Base-by-base conservation (phyloP, 2,797 vertebrate genomes). In the Chloroceryle amazona region DNA sequence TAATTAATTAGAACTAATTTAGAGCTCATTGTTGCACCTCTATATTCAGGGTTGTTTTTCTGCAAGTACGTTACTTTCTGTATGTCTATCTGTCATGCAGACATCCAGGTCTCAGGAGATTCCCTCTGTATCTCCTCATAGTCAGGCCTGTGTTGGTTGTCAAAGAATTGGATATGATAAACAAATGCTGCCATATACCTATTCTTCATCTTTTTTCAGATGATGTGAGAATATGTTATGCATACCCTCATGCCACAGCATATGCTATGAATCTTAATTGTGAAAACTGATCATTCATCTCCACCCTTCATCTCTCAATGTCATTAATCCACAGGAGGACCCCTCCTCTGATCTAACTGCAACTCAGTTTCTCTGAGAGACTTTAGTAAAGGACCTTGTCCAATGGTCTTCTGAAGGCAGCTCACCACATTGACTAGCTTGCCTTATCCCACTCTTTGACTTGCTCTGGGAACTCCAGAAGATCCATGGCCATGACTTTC, bases 1-100 rank as follows among this genome's bases (percentile, higher is more conserved):
- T 67, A 78, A 33, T 82, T 80, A 85, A 74, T 91, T 89, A 49
- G 22, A 78, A 51, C 42, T 86, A 47, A 81, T 91, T 89, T 83
- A 83, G 81, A 89, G 73, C 8, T 42, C 17, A 12, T 26, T 41
- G 63, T 41, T 86, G 65, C 72, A 91, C 26, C 61, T 87, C 72
- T 37, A 71, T 63, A 78, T 67, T 76, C 57, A 86, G 33, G n/a
- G 10, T 1, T 76, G 51, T 1, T 86, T 81, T 92, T 70, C 57
- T 89, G 75, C 79, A 76, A 80, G 51, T 62, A 11, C 3, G 0
- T 81, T 82, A 39, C 71, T 85, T 66, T 6, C 42, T 67, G 0
- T 19, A 13, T 42, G 11, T 28, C 29, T 74, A 21, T 60, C 57
- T 81, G 21, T 65, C 86, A 62, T 12, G 17, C 47, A 91, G 78